Evolutionary conservation across 2,888 invertebrate genomes (phyloP).

Genomic region (Platycnemis pennipes): DNA sequence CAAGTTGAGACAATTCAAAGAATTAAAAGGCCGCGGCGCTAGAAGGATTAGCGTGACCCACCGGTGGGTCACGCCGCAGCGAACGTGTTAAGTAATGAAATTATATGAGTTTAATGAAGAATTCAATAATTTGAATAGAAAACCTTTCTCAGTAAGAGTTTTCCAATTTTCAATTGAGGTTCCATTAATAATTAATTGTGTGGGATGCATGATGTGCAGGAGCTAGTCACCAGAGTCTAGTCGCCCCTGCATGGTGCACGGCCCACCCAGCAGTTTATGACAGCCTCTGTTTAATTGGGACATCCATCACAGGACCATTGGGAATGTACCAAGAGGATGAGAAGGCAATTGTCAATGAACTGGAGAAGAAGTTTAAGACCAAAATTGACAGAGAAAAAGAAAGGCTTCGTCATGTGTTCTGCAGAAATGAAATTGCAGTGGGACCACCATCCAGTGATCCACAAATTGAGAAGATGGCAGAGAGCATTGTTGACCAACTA

Average conservation of each 20-base stretch:
- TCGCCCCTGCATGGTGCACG: background rate
- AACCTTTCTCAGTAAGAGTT: too few species aligned
- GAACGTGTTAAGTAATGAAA: too few species aligned
- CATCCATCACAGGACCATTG: background rate
- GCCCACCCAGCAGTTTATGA: background rate
- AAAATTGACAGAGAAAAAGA: conserved; percentile 3
- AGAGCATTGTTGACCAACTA: background rate
- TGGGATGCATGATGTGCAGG: too few species aligned
- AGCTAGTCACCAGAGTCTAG: too few species aligned
- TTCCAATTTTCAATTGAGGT: too few species aligned
- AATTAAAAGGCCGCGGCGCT: too few species aligned
- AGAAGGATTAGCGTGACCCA: too few species aligned
- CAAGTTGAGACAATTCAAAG: too few species aligned
- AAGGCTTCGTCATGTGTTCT: background rate
- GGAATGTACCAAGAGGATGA: conserved; percentile 45
- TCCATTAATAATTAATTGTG: too few species aligned
- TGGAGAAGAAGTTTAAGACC: background rate
- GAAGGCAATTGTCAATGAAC: background rate
- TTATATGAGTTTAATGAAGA: too few species aligned
- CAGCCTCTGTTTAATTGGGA: background rate
- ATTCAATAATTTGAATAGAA: too few species aligned
- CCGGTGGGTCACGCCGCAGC: too few species aligned
- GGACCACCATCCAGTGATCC: background rate
- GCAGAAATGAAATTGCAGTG: background rate
- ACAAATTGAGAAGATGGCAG: background rate